These are phyloP conservation scores for Engraulis encrasicolus DNA, from an alignment of 2,113 vertebrate genomes.

Conservation along the genomic window DNA sequence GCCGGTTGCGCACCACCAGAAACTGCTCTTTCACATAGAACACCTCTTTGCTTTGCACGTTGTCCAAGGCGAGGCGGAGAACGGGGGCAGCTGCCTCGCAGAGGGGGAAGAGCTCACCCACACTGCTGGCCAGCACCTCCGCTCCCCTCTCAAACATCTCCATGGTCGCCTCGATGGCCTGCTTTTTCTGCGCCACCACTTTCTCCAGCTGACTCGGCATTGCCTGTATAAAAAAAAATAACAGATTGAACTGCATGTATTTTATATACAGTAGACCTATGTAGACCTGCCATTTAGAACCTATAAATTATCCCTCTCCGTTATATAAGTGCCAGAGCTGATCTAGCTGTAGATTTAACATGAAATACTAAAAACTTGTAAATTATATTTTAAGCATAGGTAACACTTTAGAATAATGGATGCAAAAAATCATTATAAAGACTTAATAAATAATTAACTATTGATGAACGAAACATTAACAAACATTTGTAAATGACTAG, in stretches of 20 bases:
- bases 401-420: too few species aligned
- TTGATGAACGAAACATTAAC: too few species aligned
- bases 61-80: conserved; percentile 72
- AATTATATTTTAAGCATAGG: too few species aligned
- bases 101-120: conserved; percentile 75
- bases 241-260: background rate
- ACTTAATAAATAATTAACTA: too few species aligned
- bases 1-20: conserved; percentile 65
- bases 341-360: background rate
- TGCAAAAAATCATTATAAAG: too few species aligned
- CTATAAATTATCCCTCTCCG: background rate
- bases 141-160: conserved; percentile 73
- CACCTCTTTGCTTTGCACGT: conserved; percentile 77
- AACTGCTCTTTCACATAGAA: conserved; percentile 79
- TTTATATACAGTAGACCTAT: background rate
- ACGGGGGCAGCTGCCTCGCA: conserved; percentile 75
- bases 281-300: background rate
- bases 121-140: conserved; percentile 73
- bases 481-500: too few species aligned
- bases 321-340: background rate
- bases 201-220: conserved; percentile 70
- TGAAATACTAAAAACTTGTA: too few species aligned
- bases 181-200: conserved; percentile 76
- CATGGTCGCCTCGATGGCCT: conserved; percentile 76
- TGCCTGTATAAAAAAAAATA: conserved; percentile 38